These are phyloP conservation scores for Alectoris magna DNA, from an alignment of 2,797 vertebrate genomes.

Conservation along the genomic window DNA sequence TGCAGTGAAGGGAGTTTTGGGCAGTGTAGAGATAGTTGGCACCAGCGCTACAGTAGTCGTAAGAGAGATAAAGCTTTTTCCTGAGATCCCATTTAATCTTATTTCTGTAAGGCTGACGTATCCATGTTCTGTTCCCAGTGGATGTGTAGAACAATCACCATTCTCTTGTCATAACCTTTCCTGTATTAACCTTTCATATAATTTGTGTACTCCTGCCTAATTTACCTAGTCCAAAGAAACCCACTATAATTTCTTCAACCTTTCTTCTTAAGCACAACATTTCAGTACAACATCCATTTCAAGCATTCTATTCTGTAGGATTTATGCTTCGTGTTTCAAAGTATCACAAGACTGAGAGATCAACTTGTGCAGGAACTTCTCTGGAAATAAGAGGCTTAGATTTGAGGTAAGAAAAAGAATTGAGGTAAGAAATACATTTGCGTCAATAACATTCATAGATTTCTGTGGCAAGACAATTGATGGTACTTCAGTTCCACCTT, in stretches of 20 bases:
- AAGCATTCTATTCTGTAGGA: background rate
- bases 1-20: background rate
- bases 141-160: slow-evolving; percentile 2
- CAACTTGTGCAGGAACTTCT: background rate
- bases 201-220: background rate
- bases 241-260: background rate
- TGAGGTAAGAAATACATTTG: background rate
- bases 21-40: background rate
- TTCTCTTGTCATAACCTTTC: background rate
- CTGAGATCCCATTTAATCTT: background rate
- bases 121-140: background rate
- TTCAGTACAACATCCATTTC: background rate
- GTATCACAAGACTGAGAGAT: background rate
- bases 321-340: background rate
- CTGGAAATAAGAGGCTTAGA: background rate
- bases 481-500: background rate
- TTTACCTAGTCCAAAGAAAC: background rate
- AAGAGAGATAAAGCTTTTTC: background rate
- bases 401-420: background rate
- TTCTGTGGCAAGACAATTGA: background rate
- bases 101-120: slow-evolving; percentile 1
- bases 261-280: background rate
- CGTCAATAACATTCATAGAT: background rate
- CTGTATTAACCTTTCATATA: slow-evolving; percentile 24
- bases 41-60: background rate